Evolutionary conservation across 2,797 vertebrate species (phyloP).

Genomic region (Sebastes goodei): DNA sequence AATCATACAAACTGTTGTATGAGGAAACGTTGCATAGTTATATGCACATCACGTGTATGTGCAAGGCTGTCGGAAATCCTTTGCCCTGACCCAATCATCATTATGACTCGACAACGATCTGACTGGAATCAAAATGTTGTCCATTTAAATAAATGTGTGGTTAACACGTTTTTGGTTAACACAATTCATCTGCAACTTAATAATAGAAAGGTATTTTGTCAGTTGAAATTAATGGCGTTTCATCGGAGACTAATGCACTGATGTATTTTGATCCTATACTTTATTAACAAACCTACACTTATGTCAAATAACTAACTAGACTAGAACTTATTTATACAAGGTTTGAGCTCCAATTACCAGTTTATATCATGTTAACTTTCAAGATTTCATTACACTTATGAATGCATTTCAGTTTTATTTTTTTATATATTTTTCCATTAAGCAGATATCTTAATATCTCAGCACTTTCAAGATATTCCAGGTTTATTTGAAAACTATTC

Average conservation of each 20-base stretch:
- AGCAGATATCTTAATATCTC: neutral
- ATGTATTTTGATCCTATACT: neutral
- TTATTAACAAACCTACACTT: neutral
- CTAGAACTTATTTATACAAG: neutral
- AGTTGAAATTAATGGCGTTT: neutral
- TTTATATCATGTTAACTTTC: neutral
- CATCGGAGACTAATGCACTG: neutral
- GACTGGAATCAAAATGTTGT: neutral
- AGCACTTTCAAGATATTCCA: neutral
- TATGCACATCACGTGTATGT: neutral
- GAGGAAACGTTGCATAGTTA: too few relatives aligned
- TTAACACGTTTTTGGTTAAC: neutral
- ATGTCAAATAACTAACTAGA: neutral
- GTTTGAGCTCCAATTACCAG: neutral
- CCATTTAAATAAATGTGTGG: neutral
- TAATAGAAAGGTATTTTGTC: neutral
- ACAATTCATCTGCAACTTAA: neutral
- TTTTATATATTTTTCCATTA: neutral
- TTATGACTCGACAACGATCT: neutral
- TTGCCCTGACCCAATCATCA: neutral
- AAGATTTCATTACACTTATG: neutral
- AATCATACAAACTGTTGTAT: too few relatives aligned
- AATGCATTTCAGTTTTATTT: neutral
- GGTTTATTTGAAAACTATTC: slow-evolving; percentile 21
- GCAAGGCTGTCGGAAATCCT: neutral